Base-by-base conservation (phyloP, 1,140 invertebrate species). In the Bombyx mandarina region DNA sequence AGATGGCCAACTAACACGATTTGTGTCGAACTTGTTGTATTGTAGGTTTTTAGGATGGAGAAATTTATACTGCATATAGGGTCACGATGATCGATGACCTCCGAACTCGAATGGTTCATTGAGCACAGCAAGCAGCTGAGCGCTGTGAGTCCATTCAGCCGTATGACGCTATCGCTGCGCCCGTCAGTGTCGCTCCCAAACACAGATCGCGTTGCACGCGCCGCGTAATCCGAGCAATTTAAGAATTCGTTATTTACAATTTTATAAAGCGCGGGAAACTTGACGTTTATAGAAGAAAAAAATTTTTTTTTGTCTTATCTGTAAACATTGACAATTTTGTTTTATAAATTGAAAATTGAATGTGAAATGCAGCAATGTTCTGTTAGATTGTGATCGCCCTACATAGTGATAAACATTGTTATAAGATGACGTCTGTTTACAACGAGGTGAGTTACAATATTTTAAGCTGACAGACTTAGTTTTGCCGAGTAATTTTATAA, bases 61-160 rank as follows among this genome's bases (percentile, higher is more conserved):
- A 81, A 81, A 81, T 72, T 75, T 71, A 60, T 63, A 73, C 70
- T 67, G 65, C 63, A 68, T 68, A 66, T 61, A 71, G 73, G 79
- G 80, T 82, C 76, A 79, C 64, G 71, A 77, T 76, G 69, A 73
- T 67, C 63, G 69, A 67, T 72, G 79, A 81, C 81, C 80, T 80
- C 75, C 79, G 79, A 82, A 81, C 80, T 75, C 70, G 71, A 76
- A 76, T 80, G 75, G 68, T 82, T 86, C 80, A 86, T 83, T 86
- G 82, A 83, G 82, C 73, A 74, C 69, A 77, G 69, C 79, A 81
- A 79, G 22, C 42, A 35, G 22, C 72, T 80, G 77, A 77, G 77
- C 71, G 67, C 57, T 57, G 56, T 62, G 65, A 65, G 69, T 69
- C 75, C 79, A 85, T 80, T 82, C 65, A 85, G 66, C 64, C 72